Evolutionary conservation across 2,113 vertebrate genomes (phyloP), one percentile per base, ranked within the genome.

Genomic region (Anas platyrhynchos): DNA sequence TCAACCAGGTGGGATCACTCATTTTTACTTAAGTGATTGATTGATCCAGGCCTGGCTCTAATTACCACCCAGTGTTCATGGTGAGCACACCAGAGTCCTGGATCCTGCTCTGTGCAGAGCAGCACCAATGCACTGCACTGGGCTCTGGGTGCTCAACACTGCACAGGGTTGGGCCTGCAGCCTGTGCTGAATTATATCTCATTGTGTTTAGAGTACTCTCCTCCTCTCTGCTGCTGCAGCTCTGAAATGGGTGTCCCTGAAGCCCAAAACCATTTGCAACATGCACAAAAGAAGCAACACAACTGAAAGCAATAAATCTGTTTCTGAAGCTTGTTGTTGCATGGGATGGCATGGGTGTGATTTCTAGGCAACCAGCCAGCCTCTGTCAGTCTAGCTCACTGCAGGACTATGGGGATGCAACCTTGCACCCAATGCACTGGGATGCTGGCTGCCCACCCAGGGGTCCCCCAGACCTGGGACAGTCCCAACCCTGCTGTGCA

Each of bases 321-420:
- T 46, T 71, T 46, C 77, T 72, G 77, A 31, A 82, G 66, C 74
- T 89, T 31, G 3, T 54, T 3, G 4, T 14, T 1, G 52, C 11
- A 17, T 2, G 18, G 88, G 69, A 18, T 16, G 6, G 20, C 84
- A 56, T 0, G 1, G 77, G 41, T 15, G 3, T 0, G 0, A 23
- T n/a, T 86, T 84, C 89, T 59, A 16, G 78, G 55, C 0, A 0
- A 1, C 18, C 0, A 0, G 31, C 59, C 89, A 76, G 1, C 11
- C n/a, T 14, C 77, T 41, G 32, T 25, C 2, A 8, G 41, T 29
- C 38, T 0, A 0, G 43, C 50, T 80, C 0, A 0, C 3, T 12
- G 59, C 29, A 63, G 38, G 17, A 34, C 69, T 0, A 0, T 5
- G 29, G 75, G 66, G n/a, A 32, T 7, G 11, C 1, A 27, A 68